Conservation (phyloP, 2,888 invertebrate species). For the Zonitis immaculata region DNA sequence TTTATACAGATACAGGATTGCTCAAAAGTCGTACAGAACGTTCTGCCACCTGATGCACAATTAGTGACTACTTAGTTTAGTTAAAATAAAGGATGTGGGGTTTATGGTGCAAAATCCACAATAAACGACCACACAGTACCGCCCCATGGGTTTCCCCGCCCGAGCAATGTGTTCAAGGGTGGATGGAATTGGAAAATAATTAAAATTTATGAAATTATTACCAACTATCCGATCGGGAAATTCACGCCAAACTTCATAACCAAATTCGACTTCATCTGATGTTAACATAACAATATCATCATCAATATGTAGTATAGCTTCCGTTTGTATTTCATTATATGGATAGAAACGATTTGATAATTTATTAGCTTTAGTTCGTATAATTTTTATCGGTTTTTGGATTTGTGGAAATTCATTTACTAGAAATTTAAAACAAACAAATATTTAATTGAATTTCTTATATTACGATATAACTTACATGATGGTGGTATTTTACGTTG, state of each 20-base stretch:
- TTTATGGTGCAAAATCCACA: no score
- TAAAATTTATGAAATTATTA: conserved; percentile 18
- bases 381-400: conserved; percentile 82
- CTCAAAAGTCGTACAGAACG: no score
- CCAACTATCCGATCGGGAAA: conserved; percentile 90
- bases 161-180: no score
- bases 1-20: no score
- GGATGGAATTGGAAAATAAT: no score
- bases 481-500: conserved; percentile 86
- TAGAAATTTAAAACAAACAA: conserved; percentile 43
- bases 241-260: conserved; percentile 92
- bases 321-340: conserved; percentile 94
- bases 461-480: conserved; percentile 49
- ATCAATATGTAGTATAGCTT: conserved; percentile 90
- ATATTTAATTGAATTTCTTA: background rate
- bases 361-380: conserved; percentile 85
- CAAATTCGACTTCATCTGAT: conserved; percentile 93
- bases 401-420: conserved; percentile 87
- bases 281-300: conserved; percentile 96
- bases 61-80: no score
- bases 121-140: no score
- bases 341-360: conserved; percentile 95
- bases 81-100: no score
- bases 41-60: no score
- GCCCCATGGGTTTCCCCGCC: no score